phyloP scores from a whole-genome alignment of 2,888 invertebrate genomes.

The Phasia obesa region DNA sequence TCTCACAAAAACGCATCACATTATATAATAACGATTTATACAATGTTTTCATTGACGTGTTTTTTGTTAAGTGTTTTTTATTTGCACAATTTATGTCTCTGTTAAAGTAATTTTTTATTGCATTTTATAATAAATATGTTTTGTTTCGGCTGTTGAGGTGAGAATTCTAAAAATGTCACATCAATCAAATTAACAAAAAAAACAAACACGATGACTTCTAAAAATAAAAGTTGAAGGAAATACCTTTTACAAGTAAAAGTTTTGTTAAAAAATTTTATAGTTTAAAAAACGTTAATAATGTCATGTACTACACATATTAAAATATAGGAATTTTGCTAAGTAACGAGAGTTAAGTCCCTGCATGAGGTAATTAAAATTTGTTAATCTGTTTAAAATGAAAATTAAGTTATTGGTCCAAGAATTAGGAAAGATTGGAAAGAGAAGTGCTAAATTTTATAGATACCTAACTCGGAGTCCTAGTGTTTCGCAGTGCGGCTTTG shows the following conservation, averaged over 20 bases:
- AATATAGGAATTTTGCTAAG: too few relatives aligned
- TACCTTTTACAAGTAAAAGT: background rate
- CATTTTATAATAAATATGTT: constrained; percentile 57
- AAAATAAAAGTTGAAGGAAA: too few relatives aligned
- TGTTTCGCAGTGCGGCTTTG: too few relatives aligned
- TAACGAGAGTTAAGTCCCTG: too few relatives aligned
- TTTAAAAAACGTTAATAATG: too few relatives aligned
- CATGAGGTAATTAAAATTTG: too few relatives aligned
- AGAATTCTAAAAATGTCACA: constrained; percentile 39
- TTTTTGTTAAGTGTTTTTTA: constrained; percentile 22
- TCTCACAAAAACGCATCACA: background rate
- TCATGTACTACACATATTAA: too few relatives aligned
- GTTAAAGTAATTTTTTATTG: constrained; percentile 42
- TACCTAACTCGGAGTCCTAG: too few relatives aligned
- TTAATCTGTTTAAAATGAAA: too few relatives aligned
- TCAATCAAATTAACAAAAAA: constrained; percentile 33
- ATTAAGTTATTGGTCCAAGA: too few relatives aligned
- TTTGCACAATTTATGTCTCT: constrained; percentile 62
- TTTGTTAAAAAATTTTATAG: background rate
- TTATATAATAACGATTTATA: constrained; percentile 38
- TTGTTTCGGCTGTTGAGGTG: constrained; percentile 23
- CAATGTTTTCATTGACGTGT: background rate
- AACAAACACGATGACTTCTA: background rate
- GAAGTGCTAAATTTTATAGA: too few relatives aligned
- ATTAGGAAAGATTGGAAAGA: too few relatives aligned